Evolutionary conservation across 2,888 invertebrate genomes (phyloP), one percentile per base, ranked within the genome.

Genomic region (Charanyca ferruginea): DNA sequence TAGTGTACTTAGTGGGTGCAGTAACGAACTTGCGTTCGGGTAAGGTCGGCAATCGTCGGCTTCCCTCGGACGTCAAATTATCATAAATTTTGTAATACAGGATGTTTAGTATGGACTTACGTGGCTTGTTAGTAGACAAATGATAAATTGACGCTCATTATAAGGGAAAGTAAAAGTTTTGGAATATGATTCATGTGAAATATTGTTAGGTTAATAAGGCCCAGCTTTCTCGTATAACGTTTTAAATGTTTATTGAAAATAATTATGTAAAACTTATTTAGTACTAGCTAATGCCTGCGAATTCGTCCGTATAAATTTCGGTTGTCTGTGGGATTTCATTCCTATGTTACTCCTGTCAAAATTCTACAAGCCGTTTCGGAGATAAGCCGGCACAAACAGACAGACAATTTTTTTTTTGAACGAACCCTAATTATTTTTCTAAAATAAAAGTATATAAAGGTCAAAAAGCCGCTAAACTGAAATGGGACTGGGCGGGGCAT

Each of bases 11-110:
- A 66, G 54, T 66, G 58, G 32, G 51, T 63, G 49, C 32, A 63
- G 28, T 64, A 72, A 59, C 59, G 45, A 68, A 58, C 65, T 11
- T n/a, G 57, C 45, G 52, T 25, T 58, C 58, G 60, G 57, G 35
- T 18, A 49, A 47, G 23, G 47, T 67, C 45, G 68, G 60, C 59
- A 67, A 57, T 52, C 22, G 49, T 74, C 75, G 53, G 69, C 28
- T 69, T 41, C 49, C 63, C 44, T 73, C 57, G 45, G 77, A 54
- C 53, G 65, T 66, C 52, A 74, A 81, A 73, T 81, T 79, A 77
- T 66, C 74, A 70, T 78, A 49, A 49, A 63, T 67, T 71, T 77
- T 69, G 77, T 76, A 75, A 75, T 48, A 63, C 66, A 62, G 66
- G 69, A 73, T 77, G 74, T 71, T 74, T 42, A 60, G 45, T 66